A percentile compares a stretch with the other conserved stretches of the same genome.
Conservation (phyloP, 2,113 vertebrate species). For the Saguinus midas region DNA sequence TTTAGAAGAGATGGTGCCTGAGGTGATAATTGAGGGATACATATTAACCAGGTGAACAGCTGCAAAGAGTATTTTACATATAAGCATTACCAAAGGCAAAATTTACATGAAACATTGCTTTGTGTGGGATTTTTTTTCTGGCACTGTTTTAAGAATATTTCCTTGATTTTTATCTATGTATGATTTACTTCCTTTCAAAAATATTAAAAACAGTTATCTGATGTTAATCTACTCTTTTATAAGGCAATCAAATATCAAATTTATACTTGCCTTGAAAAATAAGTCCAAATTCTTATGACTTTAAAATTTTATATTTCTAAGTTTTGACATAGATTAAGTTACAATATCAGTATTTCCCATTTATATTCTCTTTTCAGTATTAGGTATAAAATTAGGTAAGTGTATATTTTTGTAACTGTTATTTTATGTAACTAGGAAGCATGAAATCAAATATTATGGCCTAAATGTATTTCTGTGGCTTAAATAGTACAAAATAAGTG, state of each 20-base stretch:
- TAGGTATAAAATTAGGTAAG: neutral
- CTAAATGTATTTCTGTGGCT: neutral
- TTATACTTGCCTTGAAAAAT: constrained; percentile 32
- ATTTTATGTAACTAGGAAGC: neutral
- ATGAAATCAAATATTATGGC: neutral
- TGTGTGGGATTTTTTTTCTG: neutral
- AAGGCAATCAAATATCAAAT: neutral
- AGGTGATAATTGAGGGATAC: neutral
- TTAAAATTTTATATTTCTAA: neutral
- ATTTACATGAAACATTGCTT: neutral
- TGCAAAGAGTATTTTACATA: neutral
- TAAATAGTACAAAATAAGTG: neutral
- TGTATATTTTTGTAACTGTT: neutral
- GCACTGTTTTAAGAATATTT: neutral
- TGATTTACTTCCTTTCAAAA: neutral
- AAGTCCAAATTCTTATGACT: neutral
- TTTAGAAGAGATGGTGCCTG: neutral
- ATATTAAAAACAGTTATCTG: neutral
- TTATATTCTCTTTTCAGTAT: neutral
- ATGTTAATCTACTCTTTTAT: neutral
- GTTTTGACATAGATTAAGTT: neutral
- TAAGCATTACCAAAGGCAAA: neutral
- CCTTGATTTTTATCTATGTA: neutral
- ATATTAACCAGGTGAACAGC: neutral
- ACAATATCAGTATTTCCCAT: neutral